A percentile compares a stretch with the other conserved stretches of the same genome.
phyloP scores from a whole-genome alignment of 2,888 invertebrate species.

The Platycheirus albimanus region DNA sequence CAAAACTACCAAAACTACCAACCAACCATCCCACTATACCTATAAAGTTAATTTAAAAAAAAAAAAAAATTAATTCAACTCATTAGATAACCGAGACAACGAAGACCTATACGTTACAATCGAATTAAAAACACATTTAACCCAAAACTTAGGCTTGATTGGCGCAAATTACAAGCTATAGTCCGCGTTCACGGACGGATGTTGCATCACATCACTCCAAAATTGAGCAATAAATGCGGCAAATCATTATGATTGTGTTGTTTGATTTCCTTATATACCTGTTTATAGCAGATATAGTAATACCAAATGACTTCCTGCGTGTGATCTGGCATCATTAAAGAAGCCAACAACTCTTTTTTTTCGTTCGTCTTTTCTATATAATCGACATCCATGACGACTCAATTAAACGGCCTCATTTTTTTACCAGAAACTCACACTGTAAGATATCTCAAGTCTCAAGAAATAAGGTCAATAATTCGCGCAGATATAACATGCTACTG shows the following conservation, averaged over 20 bases:
- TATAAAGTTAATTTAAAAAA: conserved; percentile 56
- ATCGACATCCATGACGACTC: conserved; percentile 25
- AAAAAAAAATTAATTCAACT: conserved; percentile 67
- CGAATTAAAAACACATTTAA: conserved; percentile 74
- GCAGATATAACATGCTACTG: conserved; percentile 35
- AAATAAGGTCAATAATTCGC: conserved; percentile 58
- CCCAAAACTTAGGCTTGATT: conserved; percentile 66
- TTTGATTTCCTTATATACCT: conserved; percentile 71
- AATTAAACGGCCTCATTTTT: conserved; percentile 57
- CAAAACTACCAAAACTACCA: too few relatives aligned
- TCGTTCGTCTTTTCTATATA: not conserved
- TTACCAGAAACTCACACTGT: conserved; percentile 25
- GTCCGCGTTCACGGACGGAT: conserved; percentile 64
- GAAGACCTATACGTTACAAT: conserved; percentile 69
- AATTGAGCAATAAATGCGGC: conserved; percentile 73
- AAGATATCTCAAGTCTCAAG: too few relatives aligned
- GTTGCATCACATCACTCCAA: conserved; percentile 67
- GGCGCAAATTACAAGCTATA: conserved; percentile 70
- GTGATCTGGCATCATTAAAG: conserved; percentile 66
- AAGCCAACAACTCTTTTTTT: conserved; percentile 44
- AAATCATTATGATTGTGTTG: conserved; percentile 69
- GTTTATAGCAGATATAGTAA: not conserved
- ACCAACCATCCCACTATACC: conserved; percentile 52
- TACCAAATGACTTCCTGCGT: conserved; percentile 70
- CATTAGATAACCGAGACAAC: conserved; percentile 71